phyloP scores from a whole-genome alignment of 1,140 invertebrate species.

The Chymomyza costata region DNA sequence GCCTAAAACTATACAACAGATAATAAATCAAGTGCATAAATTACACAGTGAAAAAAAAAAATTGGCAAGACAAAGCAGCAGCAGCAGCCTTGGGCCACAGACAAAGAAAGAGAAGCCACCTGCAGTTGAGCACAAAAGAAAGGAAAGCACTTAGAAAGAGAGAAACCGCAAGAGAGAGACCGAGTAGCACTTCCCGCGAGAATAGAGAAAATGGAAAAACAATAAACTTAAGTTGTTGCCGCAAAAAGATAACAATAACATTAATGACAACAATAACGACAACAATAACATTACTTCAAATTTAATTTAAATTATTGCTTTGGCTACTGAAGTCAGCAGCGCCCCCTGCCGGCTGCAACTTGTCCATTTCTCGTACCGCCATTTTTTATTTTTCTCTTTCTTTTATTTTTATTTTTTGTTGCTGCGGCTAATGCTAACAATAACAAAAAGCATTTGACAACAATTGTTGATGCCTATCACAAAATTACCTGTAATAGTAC shows the following conservation, averaged over 20 bases:
- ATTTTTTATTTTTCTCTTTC: no score
- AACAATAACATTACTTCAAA: slow-evolving; percentile 62
- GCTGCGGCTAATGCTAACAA: no score
- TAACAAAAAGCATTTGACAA: slow-evolving; percentile 21
- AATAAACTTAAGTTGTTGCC: slow-evolving; percentile 33
- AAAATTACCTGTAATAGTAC: slow-evolving; percentile 61
- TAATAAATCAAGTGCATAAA: slow-evolving; percentile 64
- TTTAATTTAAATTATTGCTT: slow-evolving; percentile 69
- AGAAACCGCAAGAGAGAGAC: slow-evolving; percentile 4
- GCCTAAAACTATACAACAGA: slow-evolving; percentile 65
- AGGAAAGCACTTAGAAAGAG: no score
- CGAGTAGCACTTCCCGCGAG: neutral
- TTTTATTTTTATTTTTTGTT: no score
- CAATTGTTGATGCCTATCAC: slow-evolving; percentile 62
- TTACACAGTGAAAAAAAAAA: slow-evolving; percentile 19
- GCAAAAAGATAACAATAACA: slow-evolving; percentile 51
- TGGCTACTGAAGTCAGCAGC: slow-evolving; percentile 5
- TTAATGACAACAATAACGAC: slow-evolving; percentile 46
- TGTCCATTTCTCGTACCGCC: no score
- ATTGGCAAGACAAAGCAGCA: neutral
- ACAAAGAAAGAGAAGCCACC: neutral
- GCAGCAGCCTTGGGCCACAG: no score
- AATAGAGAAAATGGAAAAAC: slow-evolving; percentile 57
- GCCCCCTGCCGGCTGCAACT: no score
- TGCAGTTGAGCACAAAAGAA: no score